Conservation (phyloP, 2,888 invertebrate genomes). For the Cecidostiba fungosa region DNA sequence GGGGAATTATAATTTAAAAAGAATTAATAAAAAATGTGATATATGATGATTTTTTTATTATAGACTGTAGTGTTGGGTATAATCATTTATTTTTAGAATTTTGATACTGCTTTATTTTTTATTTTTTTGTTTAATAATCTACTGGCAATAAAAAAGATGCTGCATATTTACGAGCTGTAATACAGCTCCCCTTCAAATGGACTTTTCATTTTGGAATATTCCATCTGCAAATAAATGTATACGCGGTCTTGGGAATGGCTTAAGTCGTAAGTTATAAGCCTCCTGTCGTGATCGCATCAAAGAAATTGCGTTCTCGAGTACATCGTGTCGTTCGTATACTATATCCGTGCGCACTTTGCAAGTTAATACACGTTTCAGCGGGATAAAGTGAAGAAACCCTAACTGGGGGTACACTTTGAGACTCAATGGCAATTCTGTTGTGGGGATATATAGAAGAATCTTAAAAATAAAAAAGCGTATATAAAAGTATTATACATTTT, state of each 20-base stretch:
- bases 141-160: background rate
- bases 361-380: background rate
- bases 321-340: background rate
- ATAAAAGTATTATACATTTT: background rate
- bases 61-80: no score
- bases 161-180: background rate
- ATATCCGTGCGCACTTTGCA: background rate
- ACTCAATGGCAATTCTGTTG: background rate
- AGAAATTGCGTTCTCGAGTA: constrained; percentile 9
- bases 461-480: background rate
- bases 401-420: background rate
- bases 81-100: no score
- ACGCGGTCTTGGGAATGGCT: background rate
- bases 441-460: background rate
- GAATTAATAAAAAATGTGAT: no score
- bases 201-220: background rate
- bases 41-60: no score
- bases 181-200: background rate
- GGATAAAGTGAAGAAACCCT: background rate
- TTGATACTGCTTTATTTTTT: no score
- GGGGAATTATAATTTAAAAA: no score
- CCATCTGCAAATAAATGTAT: background rate
- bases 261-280: background rate
- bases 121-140: background rate
- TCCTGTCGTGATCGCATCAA: background rate